Base-by-base conservation (phyloP, 2,113 vertebrate genomes). In the Corydoras sp. region DNA sequence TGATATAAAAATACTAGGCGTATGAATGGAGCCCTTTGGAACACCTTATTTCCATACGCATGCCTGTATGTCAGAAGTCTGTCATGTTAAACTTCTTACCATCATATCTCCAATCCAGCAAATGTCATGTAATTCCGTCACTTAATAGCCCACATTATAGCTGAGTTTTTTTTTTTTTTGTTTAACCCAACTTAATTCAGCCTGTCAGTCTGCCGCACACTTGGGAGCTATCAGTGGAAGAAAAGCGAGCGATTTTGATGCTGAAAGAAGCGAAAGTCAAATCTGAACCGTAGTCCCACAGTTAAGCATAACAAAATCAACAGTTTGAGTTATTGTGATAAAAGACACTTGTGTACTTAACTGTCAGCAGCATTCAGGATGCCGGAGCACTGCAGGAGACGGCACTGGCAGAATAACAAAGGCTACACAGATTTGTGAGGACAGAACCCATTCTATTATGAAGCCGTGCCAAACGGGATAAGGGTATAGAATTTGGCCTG, bases 261-360 rank as follows among this genome's bases (percentile, higher is more conserved):
- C 54, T 53, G 51, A 53, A 14, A 24, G 29, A 55, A 11, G 9
- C 14, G 54, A 56, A 24, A 53, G 51, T 56, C 54, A n/a, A 15
- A 56, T 56, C 13, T 56, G 54, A 56, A 56, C 54, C 54, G 4
- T 56, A 14, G 54, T 53, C 10, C 51, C 51, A 53, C 35, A 43
- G 35, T 43, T 43, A 53, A 53, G 51, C 51, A 53, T 53, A 53
- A 53, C 51, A 53, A 53, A 53, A 53, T 53, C 51, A 53, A 53
- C 51, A 53, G 13, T 53, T 53, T 53, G 51, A 53, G 51, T 14
- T 53, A 53, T 53, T 53, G 10, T 53, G 51, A 53, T 53, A 53
- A 53, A 53, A 53, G 51, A 53, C 51, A 53, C 51, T 53, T 53
- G 51, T 53, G 51, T 53, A 53, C 51, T 53, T 53, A 56, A 56